A percentile compares a stretch with the other conserved stretches of the same genome.
phyloP scores from a whole-genome alignment of 2,888 invertebrate species.

The Marasmarcha lunaedactyla region DNA sequence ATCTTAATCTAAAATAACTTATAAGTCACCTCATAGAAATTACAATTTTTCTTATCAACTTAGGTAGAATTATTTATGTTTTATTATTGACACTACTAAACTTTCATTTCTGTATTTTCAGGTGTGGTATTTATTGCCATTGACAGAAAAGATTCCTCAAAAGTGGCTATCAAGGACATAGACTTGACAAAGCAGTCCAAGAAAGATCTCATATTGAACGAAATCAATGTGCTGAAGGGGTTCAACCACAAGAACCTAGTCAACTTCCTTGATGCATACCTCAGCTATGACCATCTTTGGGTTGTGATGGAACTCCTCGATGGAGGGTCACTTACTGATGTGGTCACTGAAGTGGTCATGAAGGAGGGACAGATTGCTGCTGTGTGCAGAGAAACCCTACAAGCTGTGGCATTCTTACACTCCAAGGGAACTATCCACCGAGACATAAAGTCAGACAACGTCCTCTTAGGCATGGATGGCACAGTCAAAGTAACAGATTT shows the following conservation, averaged over 20 bases:
- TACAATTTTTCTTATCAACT: conserved; percentile 9
- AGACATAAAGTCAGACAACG: conserved; percentile 98
- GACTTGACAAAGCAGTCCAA: conserved; percentile 94
- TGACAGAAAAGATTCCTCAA: conserved; percentile 77
- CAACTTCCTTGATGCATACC: conserved; percentile 93
- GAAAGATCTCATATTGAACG: conserved; percentile 95
- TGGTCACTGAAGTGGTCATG: conserved; percentile 97
- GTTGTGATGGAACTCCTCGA: conserved; percentile 96
- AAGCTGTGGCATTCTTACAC: conserved; percentile 91
- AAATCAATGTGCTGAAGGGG: conserved; percentile 91
- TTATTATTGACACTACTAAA: too few relatives aligned
- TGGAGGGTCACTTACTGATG: conserved; percentile 96
- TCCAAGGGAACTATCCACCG: conserved; percentile 91
- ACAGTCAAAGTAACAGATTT: conserved; percentile 95
- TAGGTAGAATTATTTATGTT: too few relatives aligned
- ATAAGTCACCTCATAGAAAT: too few relatives aligned
- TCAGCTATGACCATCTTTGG: conserved; percentile 94
- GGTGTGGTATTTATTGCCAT: conserved; percentile 92
- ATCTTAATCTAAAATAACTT: too few relatives aligned
- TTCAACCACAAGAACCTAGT: conserved; percentile 95
- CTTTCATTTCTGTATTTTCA: conserved; percentile 21
- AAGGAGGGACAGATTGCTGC: conserved; percentile 97
- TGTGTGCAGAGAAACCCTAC: conserved; percentile 86
- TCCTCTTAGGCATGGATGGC: conserved; percentile 93
- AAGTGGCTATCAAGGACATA: conserved; percentile 96